A percentile compares a stretch with the other conserved stretches of the same genome.
These are phyloP conservation scores for Scomber japonicus DNA, from an alignment of 2,113 vertebrate genomes.

Conservation along the genomic window DNA sequence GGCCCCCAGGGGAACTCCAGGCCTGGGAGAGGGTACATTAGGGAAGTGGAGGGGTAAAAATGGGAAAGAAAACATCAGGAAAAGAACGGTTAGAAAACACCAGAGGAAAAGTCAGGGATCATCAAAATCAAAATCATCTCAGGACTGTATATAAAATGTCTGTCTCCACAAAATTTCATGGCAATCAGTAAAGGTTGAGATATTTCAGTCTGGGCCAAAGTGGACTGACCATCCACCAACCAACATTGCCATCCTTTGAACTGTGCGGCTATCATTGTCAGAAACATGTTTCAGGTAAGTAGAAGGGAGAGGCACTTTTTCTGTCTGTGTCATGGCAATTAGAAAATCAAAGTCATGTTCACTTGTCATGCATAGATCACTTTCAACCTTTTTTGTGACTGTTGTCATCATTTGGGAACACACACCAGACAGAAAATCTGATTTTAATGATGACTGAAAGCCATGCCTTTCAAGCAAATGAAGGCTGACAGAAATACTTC, in stretches of 20 bases:
- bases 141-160: too few relatives aligned
- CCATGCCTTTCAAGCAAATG: slow-evolving; percentile 27
- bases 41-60: neutral
- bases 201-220: neutral
- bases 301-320: neutral
- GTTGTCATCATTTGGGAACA: neutral
- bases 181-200: neutral
- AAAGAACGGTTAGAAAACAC: neutral
- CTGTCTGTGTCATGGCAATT: neutral
- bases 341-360: neutral
- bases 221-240: too few relatives aligned
- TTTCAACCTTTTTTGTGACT: neutral
- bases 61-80: slow-evolving; percentile 2
- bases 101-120: too few relatives aligned
- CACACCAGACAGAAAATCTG: slow-evolving; percentile 3
- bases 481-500: slow-evolving; percentile 32
- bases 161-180: neutral
- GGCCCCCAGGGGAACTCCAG: slow-evolving; percentile 99
- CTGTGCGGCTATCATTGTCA: too few relatives aligned
- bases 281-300: too few relatives aligned
- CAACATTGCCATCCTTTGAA: too few relatives aligned
- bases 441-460: slow-evolving; percentile 46
- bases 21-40: slow-evolving; percentile 79
- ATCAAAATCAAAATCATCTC: too few relatives aligned
- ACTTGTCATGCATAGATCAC: neutral